Base-by-base conservation (phyloP, 2,113 vertebrate species). In the Phrynosoma blainvillii region DNA sequence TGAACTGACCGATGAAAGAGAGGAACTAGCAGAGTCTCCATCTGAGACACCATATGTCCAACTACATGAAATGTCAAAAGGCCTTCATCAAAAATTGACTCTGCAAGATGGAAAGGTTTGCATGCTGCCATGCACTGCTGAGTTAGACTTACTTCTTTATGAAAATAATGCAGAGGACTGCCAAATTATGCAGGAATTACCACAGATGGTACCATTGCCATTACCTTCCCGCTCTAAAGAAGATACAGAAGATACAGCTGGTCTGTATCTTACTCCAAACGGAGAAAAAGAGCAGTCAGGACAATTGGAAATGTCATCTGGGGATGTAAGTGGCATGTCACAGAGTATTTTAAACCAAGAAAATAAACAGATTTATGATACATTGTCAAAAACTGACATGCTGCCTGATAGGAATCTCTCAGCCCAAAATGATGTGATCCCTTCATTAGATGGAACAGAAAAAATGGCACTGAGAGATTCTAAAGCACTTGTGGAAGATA, bases 1-100 rank as follows among this genome's bases (percentile, higher is more conserved):
- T 68, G 92, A 94, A 85, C 68, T 87, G 18, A 70, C 82, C 23
- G 91, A 92, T 65, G 91, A 94, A 84, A 89, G 73, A 89, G 93
- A 2, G 12, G 76, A 74, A 87, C 56, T 0, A 84, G 88, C 1
- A 32, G 89, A 76, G 54, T 90, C 86, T 93, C 84, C 74, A 90
- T 84, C 1, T 0, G 91, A 91, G 84, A 83, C 88, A 73, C 11
- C 80, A 88, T 84, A 81, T 52, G 91, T 89, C 89, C 76, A 62
- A 0, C 89, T 90, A 87, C 70, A 87, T 82, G 92, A 89, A 77
- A 59, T n/a, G 84, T 87, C 93, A 82, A 91, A 91, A 81, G 92
- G 90, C 65, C 23, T 91, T 71, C 47, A 89, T 18, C 81, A 47
- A 91, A 89, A 89, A 90, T 84, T n/a, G 40, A 89, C 74, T 89